Evolutionary conservation across 2,113 vertebrate genomes (phyloP).

Genomic region (Climacteris rufus): DNA sequence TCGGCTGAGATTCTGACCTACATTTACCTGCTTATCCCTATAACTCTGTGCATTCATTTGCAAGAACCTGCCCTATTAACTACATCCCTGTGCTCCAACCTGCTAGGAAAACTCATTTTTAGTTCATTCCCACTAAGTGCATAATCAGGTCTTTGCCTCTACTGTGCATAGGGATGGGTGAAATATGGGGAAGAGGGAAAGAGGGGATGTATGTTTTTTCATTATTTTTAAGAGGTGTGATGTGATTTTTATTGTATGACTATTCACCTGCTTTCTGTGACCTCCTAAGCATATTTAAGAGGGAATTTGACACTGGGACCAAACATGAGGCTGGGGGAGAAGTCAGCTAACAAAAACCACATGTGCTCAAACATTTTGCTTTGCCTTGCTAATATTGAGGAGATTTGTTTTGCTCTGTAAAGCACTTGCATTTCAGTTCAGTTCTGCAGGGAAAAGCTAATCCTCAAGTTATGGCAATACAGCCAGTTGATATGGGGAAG

Average conservation of each 20-base stretch:
- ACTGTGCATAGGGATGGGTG: not conserved
- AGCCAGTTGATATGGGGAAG: constrained; percentile 17
- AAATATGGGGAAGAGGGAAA: not conserved
- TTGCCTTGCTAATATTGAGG: constrained; percentile 45
- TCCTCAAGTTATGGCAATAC: constrained; percentile 43
- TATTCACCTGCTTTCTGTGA: constrained; percentile 61
- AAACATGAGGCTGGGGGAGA: constrained; percentile 14
- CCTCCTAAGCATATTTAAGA: constrained; percentile 39
- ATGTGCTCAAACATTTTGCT: constrained; percentile 48
- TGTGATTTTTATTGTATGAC: constrained; percentile 64
- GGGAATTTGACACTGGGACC: constrained; percentile 43
- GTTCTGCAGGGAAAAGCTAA: constrained; percentile 52
- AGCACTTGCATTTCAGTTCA: constrained; percentile 43
- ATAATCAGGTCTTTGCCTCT: constrained; percentile 17
- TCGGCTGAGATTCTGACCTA: not conserved
- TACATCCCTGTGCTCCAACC: not conserved
- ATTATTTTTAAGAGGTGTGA: constrained; percentile 54
- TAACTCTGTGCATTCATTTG: not conserved
- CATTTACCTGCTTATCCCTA: not conserved
- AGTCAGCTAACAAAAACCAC: constrained; percentile 58
- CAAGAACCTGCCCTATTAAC: not conserved
- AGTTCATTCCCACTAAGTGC: not conserved
- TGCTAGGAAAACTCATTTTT: constrained; percentile 8
- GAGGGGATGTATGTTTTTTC: not conserved
- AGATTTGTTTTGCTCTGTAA: constrained; percentile 46